Percentiles rank a stretch among this genome's conserved stretches.
Evolutionary conservation across 2,888 invertebrate species (phyloP).

Genomic region (Saturnia japonica): DNA sequence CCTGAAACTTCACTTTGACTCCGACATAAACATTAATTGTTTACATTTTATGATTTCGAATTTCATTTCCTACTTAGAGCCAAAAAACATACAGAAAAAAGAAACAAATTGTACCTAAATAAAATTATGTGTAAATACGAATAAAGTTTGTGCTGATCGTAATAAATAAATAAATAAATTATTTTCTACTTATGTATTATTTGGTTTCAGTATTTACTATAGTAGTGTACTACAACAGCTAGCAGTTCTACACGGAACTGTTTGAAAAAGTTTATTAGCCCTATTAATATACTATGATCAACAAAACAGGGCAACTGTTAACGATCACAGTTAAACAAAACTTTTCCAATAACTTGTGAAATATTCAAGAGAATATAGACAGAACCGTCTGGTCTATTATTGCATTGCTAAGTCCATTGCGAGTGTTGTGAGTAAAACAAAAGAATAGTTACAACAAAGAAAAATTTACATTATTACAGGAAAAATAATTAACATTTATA

Average conservation of each 20-base stretch:
- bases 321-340: background rate
- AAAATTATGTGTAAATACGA: background rate
- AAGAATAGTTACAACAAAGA: too few species aligned
- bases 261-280: background rate
- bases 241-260: background rate
- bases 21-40: too few species aligned
- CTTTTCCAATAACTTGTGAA: background rate
- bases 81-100: background rate
- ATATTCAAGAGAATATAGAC: too few species aligned
- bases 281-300: background rate
- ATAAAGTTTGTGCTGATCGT: background rate
- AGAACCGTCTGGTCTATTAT: too few species aligned
- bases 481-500: too few species aligned
- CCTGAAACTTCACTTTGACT: too few species aligned
- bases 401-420: too few species aligned
- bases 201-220: background rate
- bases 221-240: background rate
- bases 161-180: background rate
- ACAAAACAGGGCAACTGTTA: background rate
- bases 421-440: too few species aligned
- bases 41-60: too few species aligned
- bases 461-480: too few species aligned
- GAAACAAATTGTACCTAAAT: background rate
- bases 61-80: too few species aligned
- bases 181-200: background rate